Evolutionary conservation across 1,140 invertebrate genomes (phyloP).

Genomic region (Agrilus planipennis): DNA sequence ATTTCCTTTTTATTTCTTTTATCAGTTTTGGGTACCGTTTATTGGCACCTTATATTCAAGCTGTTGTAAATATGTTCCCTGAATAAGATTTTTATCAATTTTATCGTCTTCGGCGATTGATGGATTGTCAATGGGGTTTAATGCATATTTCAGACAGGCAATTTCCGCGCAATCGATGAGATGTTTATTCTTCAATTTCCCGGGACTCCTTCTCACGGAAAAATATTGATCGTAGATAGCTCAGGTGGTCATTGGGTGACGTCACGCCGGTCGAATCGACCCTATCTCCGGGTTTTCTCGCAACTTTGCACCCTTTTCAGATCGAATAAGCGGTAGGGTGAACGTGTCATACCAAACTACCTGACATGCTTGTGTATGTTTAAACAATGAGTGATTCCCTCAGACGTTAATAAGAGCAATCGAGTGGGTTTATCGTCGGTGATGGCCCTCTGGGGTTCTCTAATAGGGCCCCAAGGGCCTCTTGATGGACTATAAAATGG

Average conservation of each 20-base stretch:
- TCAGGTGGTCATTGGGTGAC: slow-evolving; percentile 21
- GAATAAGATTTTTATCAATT: too few relatives aligned
- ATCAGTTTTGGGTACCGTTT: too few relatives aligned
- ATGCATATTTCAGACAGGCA: too few relatives aligned
- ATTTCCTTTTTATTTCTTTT: too few relatives aligned
- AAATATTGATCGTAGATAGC: slow-evolving; percentile 26
- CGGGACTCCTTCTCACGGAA: slow-evolving; percentile 10
- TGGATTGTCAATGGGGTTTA: too few relatives aligned
- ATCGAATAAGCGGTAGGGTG: slow-evolving; percentile 17
- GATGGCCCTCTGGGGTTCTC: not conserved
- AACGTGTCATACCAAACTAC: slow-evolving; percentile 2
- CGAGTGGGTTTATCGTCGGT: too few relatives aligned
- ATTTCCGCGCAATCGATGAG: not conserved
- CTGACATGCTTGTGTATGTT: not conserved
- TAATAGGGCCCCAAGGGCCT: too few relatives aligned
- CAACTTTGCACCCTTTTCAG: slow-evolving; percentile 8
- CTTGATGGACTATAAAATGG: too few relatives aligned
- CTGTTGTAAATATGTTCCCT: too few relatives aligned
- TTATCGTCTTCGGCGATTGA: too few relatives aligned
- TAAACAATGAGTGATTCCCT: not conserved
- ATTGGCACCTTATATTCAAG: too few relatives aligned
- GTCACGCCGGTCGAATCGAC: slow-evolving; percentile 28
- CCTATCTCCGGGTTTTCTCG: slow-evolving; percentile 13
- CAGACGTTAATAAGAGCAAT: not conserved
- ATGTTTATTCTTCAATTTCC: not conserved